phyloP scores from a whole-genome alignment of 1,140 invertebrate genomes.

The Pogonognathellus flavescens region DNA sequence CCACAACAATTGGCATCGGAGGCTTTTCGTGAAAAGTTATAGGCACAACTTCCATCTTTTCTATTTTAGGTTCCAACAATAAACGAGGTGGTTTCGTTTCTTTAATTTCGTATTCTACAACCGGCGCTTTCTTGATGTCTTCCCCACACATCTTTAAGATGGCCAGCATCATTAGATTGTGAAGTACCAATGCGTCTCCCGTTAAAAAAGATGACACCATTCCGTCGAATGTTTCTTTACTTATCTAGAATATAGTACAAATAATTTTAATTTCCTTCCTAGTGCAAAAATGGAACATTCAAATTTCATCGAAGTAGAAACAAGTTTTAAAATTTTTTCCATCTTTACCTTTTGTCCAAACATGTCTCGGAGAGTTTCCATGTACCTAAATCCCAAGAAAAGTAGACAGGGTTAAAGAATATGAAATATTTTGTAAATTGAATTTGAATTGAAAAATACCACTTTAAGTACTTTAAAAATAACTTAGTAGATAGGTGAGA shows the following conservation, averaged over 20 bases:
- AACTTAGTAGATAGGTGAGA: background rate
- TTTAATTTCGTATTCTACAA: background rate
- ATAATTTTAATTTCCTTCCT: background rate
- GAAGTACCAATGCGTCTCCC: constrained; percentile 37
- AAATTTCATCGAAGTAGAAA: background rate
- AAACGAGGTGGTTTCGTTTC: background rate
- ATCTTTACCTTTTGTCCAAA: constrained; percentile 26
- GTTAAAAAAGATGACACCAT: background rate
- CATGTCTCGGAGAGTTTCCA: constrained; percentile 25
- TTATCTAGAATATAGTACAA: background rate
- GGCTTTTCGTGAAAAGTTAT: background rate
- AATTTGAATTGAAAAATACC: background rate
- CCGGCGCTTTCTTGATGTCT: background rate
- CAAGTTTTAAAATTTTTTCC: background rate
- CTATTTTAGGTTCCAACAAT: background rate
- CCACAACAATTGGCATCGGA: too few species aligned
- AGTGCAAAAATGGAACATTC: background rate
- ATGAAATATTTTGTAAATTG: too few species aligned
- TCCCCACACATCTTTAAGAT: constrained; percentile 29
- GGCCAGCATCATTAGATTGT: constrained; percentile 46
- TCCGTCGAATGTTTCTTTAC: constrained; percentile 49
- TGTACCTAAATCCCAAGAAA: constrained; percentile 37
- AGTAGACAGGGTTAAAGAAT: too few species aligned
- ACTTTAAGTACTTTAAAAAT: background rate
- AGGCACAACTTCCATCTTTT: background rate